A percentile compares a stretch with the other conserved stretches of the same genome.
phyloP scores from a whole-genome alignment of 2,797 vertebrate genomes.

The Muscicapa striata region DNA sequence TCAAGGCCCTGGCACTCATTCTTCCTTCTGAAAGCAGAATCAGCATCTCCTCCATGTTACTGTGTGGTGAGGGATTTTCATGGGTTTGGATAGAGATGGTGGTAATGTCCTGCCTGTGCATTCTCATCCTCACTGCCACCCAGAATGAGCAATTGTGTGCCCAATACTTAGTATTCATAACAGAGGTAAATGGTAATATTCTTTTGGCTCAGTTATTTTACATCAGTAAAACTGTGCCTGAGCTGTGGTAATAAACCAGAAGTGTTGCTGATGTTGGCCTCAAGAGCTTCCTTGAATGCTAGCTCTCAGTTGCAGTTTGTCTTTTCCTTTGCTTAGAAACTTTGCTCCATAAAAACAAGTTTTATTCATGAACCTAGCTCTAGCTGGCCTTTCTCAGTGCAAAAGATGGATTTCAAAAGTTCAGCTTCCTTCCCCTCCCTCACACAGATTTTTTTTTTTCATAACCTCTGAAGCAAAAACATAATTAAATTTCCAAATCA shows the following conservation, averaged over 20 bases:
- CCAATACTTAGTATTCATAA: neutral
- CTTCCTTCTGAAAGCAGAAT: neutral
- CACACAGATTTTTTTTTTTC: neutral
- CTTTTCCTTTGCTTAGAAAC: slow-evolving; percentile 4
- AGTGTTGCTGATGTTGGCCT: neutral
- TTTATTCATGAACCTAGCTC: neutral
- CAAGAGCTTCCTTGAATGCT: neutral
- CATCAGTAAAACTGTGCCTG: neutral
- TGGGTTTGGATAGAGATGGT: neutral
- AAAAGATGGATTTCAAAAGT: neutral
- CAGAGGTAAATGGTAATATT: neutral
- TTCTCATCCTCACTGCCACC: neutral
- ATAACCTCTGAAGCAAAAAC: slow-evolving; percentile 14
- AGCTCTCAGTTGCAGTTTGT: neutral
- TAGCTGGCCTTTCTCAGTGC: neutral
- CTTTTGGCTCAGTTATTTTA: neutral
- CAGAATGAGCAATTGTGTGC: neutral
- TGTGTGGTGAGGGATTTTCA: neutral
- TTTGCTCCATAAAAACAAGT: neutral
- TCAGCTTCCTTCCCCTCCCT: neutral
- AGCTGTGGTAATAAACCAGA: neutral
- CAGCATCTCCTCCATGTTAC: neutral
- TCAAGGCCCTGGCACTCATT: neutral
- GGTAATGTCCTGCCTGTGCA: neutral
- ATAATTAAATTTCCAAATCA: slow-evolving; percentile 13